Conservation (phyloP, 2,113 vertebrate species). For the Sitta europaea region DNA sequence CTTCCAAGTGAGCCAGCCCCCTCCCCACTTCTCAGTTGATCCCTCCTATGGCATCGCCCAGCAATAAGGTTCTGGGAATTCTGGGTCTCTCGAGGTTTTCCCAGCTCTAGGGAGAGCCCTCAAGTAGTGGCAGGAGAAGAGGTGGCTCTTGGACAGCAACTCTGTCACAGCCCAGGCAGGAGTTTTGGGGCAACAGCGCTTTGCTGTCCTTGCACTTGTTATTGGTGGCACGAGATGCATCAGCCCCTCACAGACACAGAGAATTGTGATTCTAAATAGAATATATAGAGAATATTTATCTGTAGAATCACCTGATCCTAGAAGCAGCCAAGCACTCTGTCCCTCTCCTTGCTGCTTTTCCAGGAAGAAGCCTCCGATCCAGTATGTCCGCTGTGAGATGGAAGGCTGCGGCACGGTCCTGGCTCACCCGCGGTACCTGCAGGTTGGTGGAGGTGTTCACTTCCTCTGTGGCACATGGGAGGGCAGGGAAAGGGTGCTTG, state of each 20-base stretch:
- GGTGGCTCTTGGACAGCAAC: neutral
- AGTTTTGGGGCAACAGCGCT: neutral
- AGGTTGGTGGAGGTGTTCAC: slow-evolving; percentile 72
- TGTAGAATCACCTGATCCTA: neutral
- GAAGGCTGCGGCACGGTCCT: slow-evolving; percentile 96
- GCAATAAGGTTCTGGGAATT: neutral
- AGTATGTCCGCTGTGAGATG: slow-evolving; percentile 97
- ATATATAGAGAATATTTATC: neutral
- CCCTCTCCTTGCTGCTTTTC: neutral
- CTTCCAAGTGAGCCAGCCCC: neutral
- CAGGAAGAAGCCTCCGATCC: slow-evolving; percentile 98
- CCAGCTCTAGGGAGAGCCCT: neutral
- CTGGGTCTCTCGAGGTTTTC: neutral
- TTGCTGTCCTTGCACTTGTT: neutral
- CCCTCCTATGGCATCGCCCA: neutral
- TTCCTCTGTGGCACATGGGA: neutral
- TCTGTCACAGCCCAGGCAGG: neutral
- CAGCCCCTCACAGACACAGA: neutral
- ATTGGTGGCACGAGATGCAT: neutral
- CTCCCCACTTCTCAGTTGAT: neutral
- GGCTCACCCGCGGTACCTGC: slow-evolving; percentile 94
- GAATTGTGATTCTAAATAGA: neutral
- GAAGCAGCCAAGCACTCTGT: neutral
- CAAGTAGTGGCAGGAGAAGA: neutral
- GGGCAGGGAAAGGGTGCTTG: neutral